Base-by-base conservation (phyloP, 2,797 vertebrate species). In the Oryzias sinensis region DNA sequence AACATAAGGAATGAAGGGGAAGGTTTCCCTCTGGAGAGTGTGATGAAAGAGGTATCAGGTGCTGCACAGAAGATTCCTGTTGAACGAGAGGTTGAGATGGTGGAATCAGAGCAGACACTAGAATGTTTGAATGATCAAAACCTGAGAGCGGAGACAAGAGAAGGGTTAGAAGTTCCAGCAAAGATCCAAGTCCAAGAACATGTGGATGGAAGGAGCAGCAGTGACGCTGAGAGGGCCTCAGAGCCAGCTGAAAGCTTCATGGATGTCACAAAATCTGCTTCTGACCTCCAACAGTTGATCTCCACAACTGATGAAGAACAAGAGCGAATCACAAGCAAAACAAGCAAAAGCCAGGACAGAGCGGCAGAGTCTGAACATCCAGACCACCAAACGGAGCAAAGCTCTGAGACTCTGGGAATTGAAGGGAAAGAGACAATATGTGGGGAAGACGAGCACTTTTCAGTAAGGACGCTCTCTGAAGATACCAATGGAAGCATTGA, bases 381-480 rank as follows among this genome's bases (percentile, higher is more conserved):
- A 40, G 14, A 4, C n/a, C 0, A 11, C 48, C 20, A 17, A 42
- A 17, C 37, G 16, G 45, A 41, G 0, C 45, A 41, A 6, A 46
- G 41, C 22, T 20, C 44, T 17, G 4, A 4, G 33, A 25, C 2
- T 0, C 5, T 45, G 22, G 4, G 16, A 18, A 20, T 14, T 1
- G 0, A 47, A 40, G 29, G 17, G n/a, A 11, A 48, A 44, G 45
- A 42, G 22, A 49, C 41, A 0, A 41, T 16, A 42, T 17, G 29
- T n/a, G 33, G 41, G 20, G 25, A n/a, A 6, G 48, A 56, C 69
- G 47, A 62, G 46, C 16, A 14, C 13, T 8, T 17, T 9, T 43
- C 50, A 0, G 1, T 40, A 22, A 20, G 0, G 7, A 41, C 17
- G 20, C 6, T 0, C 58, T 4, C 51, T 43, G 47, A 49, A 11